These are phyloP conservation scores for Baronia brevicornis DNA, from an alignment of 2,888 invertebrate genomes.

Conservation along the genomic window DNA sequence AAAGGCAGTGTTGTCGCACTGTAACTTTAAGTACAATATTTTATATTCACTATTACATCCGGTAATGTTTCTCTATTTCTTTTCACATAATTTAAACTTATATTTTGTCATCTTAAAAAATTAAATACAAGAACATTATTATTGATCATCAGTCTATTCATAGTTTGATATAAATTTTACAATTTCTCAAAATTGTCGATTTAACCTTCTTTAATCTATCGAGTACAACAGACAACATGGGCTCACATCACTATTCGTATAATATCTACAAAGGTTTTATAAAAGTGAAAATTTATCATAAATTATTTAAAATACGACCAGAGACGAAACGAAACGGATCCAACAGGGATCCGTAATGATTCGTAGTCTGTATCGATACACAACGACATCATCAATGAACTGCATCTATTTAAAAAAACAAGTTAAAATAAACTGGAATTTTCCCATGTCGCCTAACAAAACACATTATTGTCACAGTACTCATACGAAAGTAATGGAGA, in stretches of 20 bases:
- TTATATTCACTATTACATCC: constrained; percentile 42
- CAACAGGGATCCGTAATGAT: constrained; percentile 25
- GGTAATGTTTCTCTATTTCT: constrained; percentile 37
- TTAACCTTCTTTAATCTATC: constrained; percentile 57
- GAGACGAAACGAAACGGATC: constrained; percentile 31
- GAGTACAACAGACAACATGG: constrained; percentile 66
- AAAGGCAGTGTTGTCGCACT: constrained; percentile 50
- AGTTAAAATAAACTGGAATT: constrained; percentile 52
- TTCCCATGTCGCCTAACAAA: constrained; percentile 67
- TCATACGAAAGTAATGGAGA: constrained; percentile 69
- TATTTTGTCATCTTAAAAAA: constrained; percentile 72
- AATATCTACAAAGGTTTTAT: constrained; percentile 56
- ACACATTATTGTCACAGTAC: constrained; percentile 62
- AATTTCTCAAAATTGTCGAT: constrained; percentile 59
- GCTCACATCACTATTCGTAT: constrained; percentile 49
- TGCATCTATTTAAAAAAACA: constrained; percentile 62
- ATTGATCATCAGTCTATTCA: constrained; percentile 75
- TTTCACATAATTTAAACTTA: constrained; percentile 68
- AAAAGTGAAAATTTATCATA: constrained; percentile 57
- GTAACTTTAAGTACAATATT: constrained; percentile 67
- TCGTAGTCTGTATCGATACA: constrained; percentile 26
- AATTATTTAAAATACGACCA: constrained; percentile 43
- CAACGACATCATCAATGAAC: constrained; percentile 31
- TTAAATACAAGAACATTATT: constrained; percentile 72
- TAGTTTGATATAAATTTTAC: constrained; percentile 70